A percentile compares a stretch with the other conserved stretches of the same genome.
Evolutionary conservation across 1,140 invertebrate species (phyloP).

Genomic region (Orius laevigatus): DNA sequence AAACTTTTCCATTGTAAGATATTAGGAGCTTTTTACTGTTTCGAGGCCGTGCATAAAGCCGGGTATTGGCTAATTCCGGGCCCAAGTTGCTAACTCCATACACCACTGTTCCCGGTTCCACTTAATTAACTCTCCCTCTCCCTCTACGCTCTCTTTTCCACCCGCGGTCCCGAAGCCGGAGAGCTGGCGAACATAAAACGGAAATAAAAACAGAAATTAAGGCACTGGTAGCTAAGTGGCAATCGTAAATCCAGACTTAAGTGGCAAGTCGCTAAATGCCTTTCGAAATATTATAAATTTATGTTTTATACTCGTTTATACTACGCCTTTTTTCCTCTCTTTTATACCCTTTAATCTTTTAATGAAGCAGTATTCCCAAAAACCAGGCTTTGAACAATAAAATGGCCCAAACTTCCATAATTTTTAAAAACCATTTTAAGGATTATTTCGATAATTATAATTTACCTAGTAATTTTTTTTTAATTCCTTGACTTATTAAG

Average conservation of each 20-base stretch:
- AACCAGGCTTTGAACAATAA: no score
- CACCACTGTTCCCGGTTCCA: conserved; percentile 1
- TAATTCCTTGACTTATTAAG: no score
- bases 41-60: conserved; percentile 6
- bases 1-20: conserved; percentile 8
- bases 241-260: conserved; percentile 4
- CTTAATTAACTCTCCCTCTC: conserved; percentile 9
- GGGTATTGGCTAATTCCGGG: conserved; percentile 10
- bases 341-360: no score
- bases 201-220: conserved; percentile 12
- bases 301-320: neutral
- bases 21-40: conserved; percentile 12
- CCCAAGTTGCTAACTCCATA: conserved; percentile 8
- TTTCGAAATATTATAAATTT: conserved; percentile 10
- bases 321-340: no score
- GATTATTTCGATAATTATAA: no score
- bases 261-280: conserved; percentile 6
- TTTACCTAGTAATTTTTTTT: no score
- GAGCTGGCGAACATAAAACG: conserved; percentile 4
- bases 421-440: no score
- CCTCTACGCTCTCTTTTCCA: neutral
- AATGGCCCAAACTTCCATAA: no score
- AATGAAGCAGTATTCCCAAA: no score
- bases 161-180: neutral
- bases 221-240: conserved; percentile 6